Base-by-base conservation (phyloP, 2,797 vertebrate genomes). In the Psittacula derbiana region DNA sequence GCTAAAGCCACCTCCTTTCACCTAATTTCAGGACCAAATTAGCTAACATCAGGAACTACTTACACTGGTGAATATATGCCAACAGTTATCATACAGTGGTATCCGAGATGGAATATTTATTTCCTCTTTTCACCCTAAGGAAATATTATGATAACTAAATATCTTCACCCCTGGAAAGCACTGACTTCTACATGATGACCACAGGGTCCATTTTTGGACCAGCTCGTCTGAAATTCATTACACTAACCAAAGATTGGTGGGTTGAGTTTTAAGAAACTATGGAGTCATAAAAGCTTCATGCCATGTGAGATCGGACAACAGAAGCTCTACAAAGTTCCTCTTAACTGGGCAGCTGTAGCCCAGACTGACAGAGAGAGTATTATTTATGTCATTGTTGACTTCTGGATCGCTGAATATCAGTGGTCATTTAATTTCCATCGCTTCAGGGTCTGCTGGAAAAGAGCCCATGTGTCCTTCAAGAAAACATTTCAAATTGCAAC, bases 201-300 rank as follows among this genome's bases (percentile, higher is more conserved):
- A 88, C 85, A 90, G 58, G 41, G 61, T 76, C 60, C 80, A 40
- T 92, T 93, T 95, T 82, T 87, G 83, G 83, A 94, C 52, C 55
- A 53, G 47, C 20, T 88, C 17, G 14, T 80, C 92, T 95, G 82
- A 96, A 95, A 96, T 92, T 84, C 93, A 92, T 93, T 94, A 86
- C 14, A 3, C 38, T 84, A 90, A 90, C 90, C 92, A 66, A 91
- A 93, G 62, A 93, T 53, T 86, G 33, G 58, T 65, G 38, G 70
- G 30, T 90, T 86, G 66, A 12, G 2, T 16, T 69, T 90, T 88
- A 79, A 93, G 76, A 80, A 91, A 87, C 62, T 69, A 38, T 40
- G 20, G 44, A 84, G 40, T 75, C 50, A 55, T 88, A 86, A 93
- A 90, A 93, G 23, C 67, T 86, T 94, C 57, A 36, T 91, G 58